These are phyloP conservation scores for Bactericera cockerelli DNA, from an alignment of 1,140 invertebrate species.

Conservation along the genomic window DNA sequence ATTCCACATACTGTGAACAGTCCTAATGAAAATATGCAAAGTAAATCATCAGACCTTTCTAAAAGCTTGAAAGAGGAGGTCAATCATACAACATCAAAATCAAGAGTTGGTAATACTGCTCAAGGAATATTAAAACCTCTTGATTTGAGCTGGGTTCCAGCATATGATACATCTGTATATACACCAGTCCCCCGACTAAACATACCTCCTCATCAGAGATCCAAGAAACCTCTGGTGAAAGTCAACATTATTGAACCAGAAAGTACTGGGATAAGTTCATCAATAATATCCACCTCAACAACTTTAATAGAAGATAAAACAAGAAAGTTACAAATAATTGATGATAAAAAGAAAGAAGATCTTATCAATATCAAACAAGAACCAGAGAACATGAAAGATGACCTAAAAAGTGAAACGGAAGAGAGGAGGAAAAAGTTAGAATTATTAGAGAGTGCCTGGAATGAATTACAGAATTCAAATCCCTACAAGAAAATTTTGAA, in stretches of 20 bases:
- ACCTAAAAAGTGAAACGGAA: too few relatives aligned
- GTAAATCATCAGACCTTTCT: too few relatives aligned
- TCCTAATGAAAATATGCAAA: too few relatives aligned
- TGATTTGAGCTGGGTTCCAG: neutral
- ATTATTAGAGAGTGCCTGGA: slow-evolving; percentile 1
- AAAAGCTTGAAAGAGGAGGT: too few relatives aligned
- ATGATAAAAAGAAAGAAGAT: neutral
- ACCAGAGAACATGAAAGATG: too few relatives aligned
- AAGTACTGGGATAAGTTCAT: neutral
- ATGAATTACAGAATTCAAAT: neutral
- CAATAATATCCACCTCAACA: neutral
- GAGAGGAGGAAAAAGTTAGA: neutral
- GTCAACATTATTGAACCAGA: neutral
- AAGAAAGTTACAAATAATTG: neutral
- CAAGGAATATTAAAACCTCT: too few relatives aligned
- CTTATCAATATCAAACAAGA: too few relatives aligned
- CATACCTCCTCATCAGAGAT: slow-evolving; percentile 1
- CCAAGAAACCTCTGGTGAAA: slow-evolving; percentile 2
- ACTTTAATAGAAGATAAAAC: slow-evolving; percentile 1
- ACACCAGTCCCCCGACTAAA: neutral
- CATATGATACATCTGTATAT: neutral
- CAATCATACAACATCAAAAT: too few relatives aligned
- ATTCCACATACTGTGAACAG: neutral
- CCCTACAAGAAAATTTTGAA: neutral
- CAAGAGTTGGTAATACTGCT: too few relatives aligned